phyloP scores from a whole-genome alignment of 2,888 invertebrate genomes.

The Poecilus cupreus region DNA sequence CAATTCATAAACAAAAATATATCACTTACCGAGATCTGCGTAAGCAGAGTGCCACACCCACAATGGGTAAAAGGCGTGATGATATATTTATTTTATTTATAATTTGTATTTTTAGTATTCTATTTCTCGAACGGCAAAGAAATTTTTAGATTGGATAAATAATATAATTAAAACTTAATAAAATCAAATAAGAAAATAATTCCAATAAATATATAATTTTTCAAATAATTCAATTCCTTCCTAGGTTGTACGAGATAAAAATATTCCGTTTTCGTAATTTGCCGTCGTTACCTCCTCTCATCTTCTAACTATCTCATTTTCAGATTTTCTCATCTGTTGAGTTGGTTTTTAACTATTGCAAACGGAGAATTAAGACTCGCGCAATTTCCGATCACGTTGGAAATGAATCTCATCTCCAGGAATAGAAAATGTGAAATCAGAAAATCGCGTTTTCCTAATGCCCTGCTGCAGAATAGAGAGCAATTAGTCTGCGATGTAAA shows the following conservation, averaged over 20 bases:
- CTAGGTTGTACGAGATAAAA: not conserved
- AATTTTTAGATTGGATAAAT: not conserved
- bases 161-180: not conserved
- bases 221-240: not conserved
- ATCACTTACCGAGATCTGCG: too few relatives aligned
- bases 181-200: not conserved
- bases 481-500: not conserved
- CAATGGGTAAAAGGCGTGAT: too few relatives aligned
- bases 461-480: not conserved
- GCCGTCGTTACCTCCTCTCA: not conserved
- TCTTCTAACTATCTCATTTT: conserved; percentile 19
- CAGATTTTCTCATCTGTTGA: not conserved
- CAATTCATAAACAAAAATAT: too few relatives aligned
- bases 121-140: too few relatives aligned
- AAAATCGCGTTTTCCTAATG: conserved; percentile 15
- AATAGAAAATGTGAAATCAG: conserved; percentile 23
- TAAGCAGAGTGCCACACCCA: too few relatives aligned
- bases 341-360: conserved; percentile 62
- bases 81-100: too few relatives aligned
- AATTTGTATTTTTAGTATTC: too few relatives aligned
- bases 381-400: conserved; percentile 70
- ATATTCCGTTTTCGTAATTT: not conserved
- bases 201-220: not conserved
- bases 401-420: conserved; percentile 62
- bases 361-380: conserved; percentile 66